phyloP scores from a whole-genome alignment of 2,888 invertebrate genomes.

The Lepidochitona cinerea region DNA sequence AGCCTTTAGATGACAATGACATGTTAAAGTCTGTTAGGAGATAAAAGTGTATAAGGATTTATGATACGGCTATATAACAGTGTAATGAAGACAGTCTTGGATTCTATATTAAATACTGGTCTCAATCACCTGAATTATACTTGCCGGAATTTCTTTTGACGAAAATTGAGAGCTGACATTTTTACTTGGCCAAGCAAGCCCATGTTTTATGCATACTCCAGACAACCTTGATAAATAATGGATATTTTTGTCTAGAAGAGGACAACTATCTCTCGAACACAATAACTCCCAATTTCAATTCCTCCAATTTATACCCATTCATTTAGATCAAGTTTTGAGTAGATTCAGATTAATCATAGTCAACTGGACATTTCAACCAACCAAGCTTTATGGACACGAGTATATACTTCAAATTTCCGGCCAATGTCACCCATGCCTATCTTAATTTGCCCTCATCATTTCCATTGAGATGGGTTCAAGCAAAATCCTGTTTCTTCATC shows the following conservation, averaged over 20 bases:
- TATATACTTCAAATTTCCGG: neutral
- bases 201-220: slow-evolving; percentile 6
- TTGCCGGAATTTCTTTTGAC: neutral
- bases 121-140: neutral
- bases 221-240: slow-evolving; percentile 7
- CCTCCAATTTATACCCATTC: neutral
- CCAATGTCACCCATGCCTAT: too few relatives aligned
- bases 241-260: neutral
- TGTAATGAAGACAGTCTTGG: too few relatives aligned
- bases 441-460: too few relatives aligned
- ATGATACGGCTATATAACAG: too few relatives aligned
- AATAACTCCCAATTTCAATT: slow-evolving; percentile 1
- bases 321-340: neutral
- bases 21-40: too few relatives aligned
- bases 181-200: neutral
- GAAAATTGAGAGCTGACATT: slow-evolving; percentile 1
- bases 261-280: neutral
- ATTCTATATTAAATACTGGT: too few relatives aligned
- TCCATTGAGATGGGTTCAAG: too few relatives aligned
- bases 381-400: neutral
- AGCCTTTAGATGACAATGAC: too few relatives aligned
- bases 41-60: too few relatives aligned
- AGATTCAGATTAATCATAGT: neutral
- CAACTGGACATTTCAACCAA: neutral
- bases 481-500: too few relatives aligned